Percentiles rank a stretch among this genome's conserved stretches.
Evolutionary conservation across 1,140 invertebrate genomes (phyloP).

Genomic region (Hermetia illucens): DNA sequence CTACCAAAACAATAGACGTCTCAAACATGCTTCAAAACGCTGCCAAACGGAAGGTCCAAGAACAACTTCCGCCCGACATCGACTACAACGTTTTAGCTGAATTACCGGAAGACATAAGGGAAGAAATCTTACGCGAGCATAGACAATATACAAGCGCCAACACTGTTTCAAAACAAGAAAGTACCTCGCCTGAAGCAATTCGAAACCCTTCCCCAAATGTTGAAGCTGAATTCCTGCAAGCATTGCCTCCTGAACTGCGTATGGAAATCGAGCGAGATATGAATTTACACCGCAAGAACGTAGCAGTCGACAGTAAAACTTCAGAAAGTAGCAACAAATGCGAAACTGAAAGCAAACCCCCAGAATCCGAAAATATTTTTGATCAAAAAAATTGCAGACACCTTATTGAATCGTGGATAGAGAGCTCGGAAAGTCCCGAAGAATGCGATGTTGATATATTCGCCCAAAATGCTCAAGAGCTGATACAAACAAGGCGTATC

Average conservation of each 20-base stretch:
- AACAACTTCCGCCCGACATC: constrained; percentile 22
- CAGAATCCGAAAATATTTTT: background rate
- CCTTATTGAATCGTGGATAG: constrained; percentile 29
- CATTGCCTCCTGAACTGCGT: background rate
- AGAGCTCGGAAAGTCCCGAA: constrained; percentile 17
- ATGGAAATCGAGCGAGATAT: background rate
- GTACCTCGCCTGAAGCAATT: background rate
- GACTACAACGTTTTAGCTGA: constrained; percentile 41
- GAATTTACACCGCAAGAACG: background rate
- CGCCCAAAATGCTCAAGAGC: background rate
- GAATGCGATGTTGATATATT: constrained; percentile 26
- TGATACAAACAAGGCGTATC: background rate
- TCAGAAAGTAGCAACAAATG: background rate
- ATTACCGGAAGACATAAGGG: constrained; percentile 43
- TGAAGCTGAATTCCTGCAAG: background rate
- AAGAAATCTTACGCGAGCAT: constrained; percentile 45
- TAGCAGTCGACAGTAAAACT: background rate
- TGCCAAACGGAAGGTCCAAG: constrained; percentile 1
- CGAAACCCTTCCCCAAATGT: background rate
- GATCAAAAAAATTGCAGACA: background rate
- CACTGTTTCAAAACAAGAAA: background rate
- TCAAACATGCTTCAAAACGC: constrained; percentile 9
- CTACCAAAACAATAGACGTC: constrained; percentile 2
- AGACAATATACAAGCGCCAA: constrained; percentile 14
- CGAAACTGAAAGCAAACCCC: background rate